Base-by-base conservation (phyloP, 2,113 vertebrate genomes). In the Leiothrix lutea region DNA sequence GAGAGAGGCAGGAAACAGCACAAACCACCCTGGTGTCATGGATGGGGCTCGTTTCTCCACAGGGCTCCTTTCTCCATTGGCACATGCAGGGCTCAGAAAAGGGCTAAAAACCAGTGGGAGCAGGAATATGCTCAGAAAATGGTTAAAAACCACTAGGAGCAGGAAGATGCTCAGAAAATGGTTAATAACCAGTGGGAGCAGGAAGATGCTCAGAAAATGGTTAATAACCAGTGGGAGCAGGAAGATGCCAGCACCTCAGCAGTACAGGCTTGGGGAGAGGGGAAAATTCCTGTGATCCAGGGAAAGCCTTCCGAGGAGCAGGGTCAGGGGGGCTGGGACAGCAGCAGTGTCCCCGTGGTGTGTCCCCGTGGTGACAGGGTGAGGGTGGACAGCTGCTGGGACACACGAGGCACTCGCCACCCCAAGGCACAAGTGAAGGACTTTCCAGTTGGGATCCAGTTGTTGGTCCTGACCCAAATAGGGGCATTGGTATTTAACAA, bases 381-480 rank as follows among this genome's bases (percentile, higher is more conserved):
- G 40, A 53, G 9, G 21, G 1, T 3, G 53, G 80, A 42, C 90
- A 94, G 86, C 88, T 94, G 80, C 77, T 71, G 78, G 75, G 2
- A 5, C 6, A 11, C 81, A 24, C 58, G 29, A 45, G 90, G 53
- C 65, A 70, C 80, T 75, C 26, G 2, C 8, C 75, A 33, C 16
- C 16, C 38, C 22, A 0, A 48, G 60, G 73, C 28, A 72, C 12
- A 4, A 77, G 50, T 1, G 12, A 45, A 87, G 40, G 62, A 35
- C 74, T 85, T 33, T 56, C 50, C 90, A 94, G 36, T 91, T 65
- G 92, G 91, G 88, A 71, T 92, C 77, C 91, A 96, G 83, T 16
- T 96, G 96, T 92, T 96, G 88, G 65, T 92, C 75, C 72, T 86
- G 90, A 75, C 88, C 96, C 95, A 96, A 96, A 97, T 96, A 96